Conservation (phyloP, 2,888 invertebrate genomes). For the Pyrgus malvae region DNA sequence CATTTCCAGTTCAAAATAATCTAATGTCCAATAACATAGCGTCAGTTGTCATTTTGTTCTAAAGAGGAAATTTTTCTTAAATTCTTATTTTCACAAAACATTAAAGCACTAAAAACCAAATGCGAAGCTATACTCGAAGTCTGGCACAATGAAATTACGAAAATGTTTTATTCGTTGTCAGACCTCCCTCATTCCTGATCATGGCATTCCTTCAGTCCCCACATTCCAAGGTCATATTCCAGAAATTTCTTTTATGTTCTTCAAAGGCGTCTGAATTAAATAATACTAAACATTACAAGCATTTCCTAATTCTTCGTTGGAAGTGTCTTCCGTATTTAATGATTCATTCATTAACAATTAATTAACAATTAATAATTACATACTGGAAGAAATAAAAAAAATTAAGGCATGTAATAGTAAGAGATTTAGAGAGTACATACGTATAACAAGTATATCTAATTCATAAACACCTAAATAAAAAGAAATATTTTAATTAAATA, state of each 20-base stretch:
- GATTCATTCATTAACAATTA: neutral
- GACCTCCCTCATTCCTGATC: conserved; percentile 20
- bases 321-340: too few species aligned
- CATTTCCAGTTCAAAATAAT: too few species aligned
- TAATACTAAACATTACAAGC: neutral
- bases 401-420: too few species aligned
- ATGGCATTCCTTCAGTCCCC: conserved; percentile 10
- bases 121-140: neutral
- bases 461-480: too few species aligned
- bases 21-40: too few species aligned
- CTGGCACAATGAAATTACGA: conserved; percentile 16
- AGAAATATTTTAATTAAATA: too few species aligned
- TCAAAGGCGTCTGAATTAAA: conserved; percentile 36
- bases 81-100: neutral
- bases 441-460: too few species aligned
- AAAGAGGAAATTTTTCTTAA: too few species aligned
- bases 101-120: neutral
- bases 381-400: too few species aligned
- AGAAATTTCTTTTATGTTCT: conserved; percentile 13
- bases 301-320: neutral
- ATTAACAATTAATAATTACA: too few species aligned
- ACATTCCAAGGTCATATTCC: conserved; percentile 9
- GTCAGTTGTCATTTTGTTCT: too few species aligned
- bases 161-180: conserved; percentile 23
- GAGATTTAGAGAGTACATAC: too few species aligned